phyloP scores from a whole-genome alignment of 2,888 invertebrate genomes.

The Polymixis flavicincta region DNA sequence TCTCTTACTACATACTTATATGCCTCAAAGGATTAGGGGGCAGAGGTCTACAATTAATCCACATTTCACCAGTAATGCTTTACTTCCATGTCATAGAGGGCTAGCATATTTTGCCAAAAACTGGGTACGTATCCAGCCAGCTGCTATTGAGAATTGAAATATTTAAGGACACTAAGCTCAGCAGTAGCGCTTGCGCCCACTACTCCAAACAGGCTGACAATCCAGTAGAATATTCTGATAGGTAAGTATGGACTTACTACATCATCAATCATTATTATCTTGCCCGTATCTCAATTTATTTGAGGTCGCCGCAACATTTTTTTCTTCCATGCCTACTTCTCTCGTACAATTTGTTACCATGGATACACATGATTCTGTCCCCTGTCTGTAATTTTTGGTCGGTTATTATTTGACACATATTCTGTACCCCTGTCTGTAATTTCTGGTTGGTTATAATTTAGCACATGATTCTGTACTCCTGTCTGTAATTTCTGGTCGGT shows the following conservation, averaged over 20 bases:
- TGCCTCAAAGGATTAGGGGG: neutral
- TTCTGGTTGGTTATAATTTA: no score
- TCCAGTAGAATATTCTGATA: neutral
- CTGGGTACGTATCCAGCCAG: constrained; percentile 1
- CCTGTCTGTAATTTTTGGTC: no score
- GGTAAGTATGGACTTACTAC: no score
- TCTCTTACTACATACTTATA: neutral
- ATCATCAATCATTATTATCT: no score
- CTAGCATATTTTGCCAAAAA: neutral
- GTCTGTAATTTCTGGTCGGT: no score
- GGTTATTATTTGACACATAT: no score
- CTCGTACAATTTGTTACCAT: neutral
- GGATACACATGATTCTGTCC: no score
- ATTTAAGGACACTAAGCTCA: neutral
- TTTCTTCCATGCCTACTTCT: neutral
- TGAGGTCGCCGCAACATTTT: neutral
- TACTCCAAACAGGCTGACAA: neutral
- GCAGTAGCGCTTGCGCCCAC: no score
- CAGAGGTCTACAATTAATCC: neutral
- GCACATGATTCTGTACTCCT: no score
- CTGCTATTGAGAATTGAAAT: neutral
- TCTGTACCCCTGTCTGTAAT: no score
- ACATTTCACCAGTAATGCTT: constrained; percentile 11
- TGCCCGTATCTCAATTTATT: no score
- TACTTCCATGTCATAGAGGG: neutral